Evolutionary conservation across 2,113 vertebrate species (phyloP), one percentile per base, ranked within the genome.

Genomic region (human): DNA sequence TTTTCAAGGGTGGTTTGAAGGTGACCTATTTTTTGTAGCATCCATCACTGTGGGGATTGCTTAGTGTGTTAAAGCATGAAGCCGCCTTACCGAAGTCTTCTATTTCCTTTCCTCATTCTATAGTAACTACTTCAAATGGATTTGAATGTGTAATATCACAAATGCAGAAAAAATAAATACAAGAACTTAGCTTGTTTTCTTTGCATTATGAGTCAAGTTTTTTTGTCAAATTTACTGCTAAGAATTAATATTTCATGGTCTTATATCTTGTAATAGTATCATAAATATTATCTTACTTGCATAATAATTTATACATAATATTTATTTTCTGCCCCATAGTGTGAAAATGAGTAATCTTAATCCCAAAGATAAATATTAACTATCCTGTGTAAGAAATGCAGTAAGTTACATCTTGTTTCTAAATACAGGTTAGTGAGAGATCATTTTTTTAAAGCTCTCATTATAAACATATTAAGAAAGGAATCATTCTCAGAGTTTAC

Each of bases 21-120:
- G 85, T 97, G 97, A 98, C 96, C 81, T 10, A 87, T 92, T 98
- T 98, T 97, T 79, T 93, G 57, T 23, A 86, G 38, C 81, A 64
- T 89, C 68, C 2, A 45, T 20, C 96, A 90, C 35, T 57, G 17
- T 11, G 75, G 73, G 92, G 68, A 97, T 90, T 89, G 23, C 96
- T 93, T 97, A 95, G 66, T 86, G 12, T 61, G 75, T 87, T 55
- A 95, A 94, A 84, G 16, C 80, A 95, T 23, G 90, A 97, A 98
- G 88, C 17, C 2, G 72, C 40, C 78, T 94, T 72, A 72, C 9
- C 92, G 73, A 97, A 50, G 85, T 40, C 1, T 68, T 93, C 96
- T 93, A 86, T 90, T 96, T 96, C 52, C 59, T 83, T 93, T 90
- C 81, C 59, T 93, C 40, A 43, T 87, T 93, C 57, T 82, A 93